Evolutionary conservation across 2,797 vertebrate genomes (phyloP).

Genomic region (Vultur gryphus): DNA sequence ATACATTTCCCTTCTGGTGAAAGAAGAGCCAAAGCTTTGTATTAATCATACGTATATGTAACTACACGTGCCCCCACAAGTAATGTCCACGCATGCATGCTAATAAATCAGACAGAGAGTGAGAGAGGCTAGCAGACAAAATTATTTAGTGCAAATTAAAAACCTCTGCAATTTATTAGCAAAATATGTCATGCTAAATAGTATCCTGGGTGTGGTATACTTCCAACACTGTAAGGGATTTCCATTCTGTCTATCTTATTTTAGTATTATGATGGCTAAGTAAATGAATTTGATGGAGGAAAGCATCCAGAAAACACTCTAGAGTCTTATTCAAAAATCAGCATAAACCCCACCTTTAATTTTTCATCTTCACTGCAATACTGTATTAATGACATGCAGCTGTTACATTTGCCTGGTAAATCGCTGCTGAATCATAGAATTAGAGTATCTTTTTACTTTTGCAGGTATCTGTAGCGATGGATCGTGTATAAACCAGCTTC

Average conservation of each 20-base stretch:
- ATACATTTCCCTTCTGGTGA: background rate
- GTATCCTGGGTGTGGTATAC: background rate
- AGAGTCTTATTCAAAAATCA: background rate
- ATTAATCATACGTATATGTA: background rate
- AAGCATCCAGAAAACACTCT: background rate
- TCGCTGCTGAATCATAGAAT: background rate
- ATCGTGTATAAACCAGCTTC: background rate
- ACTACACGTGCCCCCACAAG: background rate
- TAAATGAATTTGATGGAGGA: background rate
- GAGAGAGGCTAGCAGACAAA: background rate
- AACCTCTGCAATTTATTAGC: background rate
- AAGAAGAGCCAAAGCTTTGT: background rate
- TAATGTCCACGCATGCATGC: background rate
- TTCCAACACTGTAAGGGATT: background rate
- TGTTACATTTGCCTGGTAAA: background rate
- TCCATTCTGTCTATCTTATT: background rate
- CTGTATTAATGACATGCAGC: background rate
- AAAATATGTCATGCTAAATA: background rate
- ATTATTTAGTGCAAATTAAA: background rate
- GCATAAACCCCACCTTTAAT: background rate
- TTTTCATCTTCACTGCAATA: background rate
- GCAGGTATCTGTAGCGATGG: background rate
- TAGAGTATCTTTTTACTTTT: background rate
- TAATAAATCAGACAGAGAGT: background rate
- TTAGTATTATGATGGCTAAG: background rate